These are phyloP conservation scores for Lipotes vexillifer DNA, from an alignment of 2,113 vertebrate species.

Conservation along the genomic window DNA sequence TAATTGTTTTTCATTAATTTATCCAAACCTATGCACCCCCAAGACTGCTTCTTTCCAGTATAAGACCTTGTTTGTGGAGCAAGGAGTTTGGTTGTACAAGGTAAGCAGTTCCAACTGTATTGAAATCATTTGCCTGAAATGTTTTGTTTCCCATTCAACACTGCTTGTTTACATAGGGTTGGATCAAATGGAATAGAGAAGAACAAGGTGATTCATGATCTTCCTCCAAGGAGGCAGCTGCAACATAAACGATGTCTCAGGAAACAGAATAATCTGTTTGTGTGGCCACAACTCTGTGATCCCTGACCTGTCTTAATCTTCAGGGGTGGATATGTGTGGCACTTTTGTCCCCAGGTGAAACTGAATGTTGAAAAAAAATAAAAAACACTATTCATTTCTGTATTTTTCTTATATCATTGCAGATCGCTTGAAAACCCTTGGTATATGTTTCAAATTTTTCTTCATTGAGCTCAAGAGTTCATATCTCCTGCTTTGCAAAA, in stretches of 20 bases:
- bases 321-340: neutral
- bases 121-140: neutral
- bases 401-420: neutral
- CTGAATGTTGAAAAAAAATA: neutral
- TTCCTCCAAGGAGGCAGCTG: constrained; percentile 54
- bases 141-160: constrained; percentile 34
- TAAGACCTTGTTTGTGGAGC: neutral
- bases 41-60: neutral
- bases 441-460: neutral
- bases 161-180: constrained; percentile 53
- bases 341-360: constrained; percentile 50
- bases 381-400: neutral
- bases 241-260: constrained; percentile 37
- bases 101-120: neutral
- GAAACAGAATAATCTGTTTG: constrained; percentile 68
- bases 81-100: neutral
- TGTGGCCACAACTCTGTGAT: constrained; percentile 53
- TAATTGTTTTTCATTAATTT: neutral
- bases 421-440: neutral
- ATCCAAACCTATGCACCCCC: neutral
- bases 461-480: neutral
- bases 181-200: constrained; percentile 53
- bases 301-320: constrained; percentile 68
- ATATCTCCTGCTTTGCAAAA: constrained; percentile 5
- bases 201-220: constrained; percentile 31